Base-by-base conservation (phyloP, 1,140 invertebrate species). In the Euura lappo region DNA sequence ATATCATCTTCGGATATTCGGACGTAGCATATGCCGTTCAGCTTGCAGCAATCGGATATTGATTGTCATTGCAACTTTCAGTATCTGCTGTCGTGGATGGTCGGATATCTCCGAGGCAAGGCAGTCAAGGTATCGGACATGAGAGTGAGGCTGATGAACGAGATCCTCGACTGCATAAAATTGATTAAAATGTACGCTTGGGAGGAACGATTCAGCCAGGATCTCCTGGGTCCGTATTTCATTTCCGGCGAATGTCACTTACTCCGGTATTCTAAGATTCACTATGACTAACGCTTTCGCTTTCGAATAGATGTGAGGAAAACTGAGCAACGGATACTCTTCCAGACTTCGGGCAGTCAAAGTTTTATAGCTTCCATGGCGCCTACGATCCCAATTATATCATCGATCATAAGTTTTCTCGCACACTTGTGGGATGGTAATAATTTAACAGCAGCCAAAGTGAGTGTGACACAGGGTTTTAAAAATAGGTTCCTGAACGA, bases 331-430 rank as follows among this genome's bases (percentile, higher is more conserved):
- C 77, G 78, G 7, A 84, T 89, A 70, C 76, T 94, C 2, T 85
- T 90, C 77, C 91, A 90, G 79, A 87, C 87, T 74, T 90, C 90
- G 2, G 91, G 90, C 76, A 86, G 91, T 1, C 90, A 92, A 78
- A 92, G 90, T 79, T 78, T 93, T 13, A 91, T 90, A 74, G 88
- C 91, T 45, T 91, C 92, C 4, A 80, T 91, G 44, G 88, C 91
- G 51, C 88, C 90, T n/a, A 88, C 92, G 45, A 87, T 93, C 51
- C 91, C 93, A 10, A 85, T 92, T 65, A 86, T 93, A 67, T 88
- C 92, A 1, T 87, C 89, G 4, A 90, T 93, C 69, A 82, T 92
- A 60, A 93, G 91, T 2, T 92, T 94, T 77, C 81, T 93, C 13
- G 86, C 88, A n/a, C 90, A 93, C 75, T 88, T 92, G n/a, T 81